Conservation (phyloP, 2,113 vertebrate genomes). For the Eulemur macaco region DNA sequence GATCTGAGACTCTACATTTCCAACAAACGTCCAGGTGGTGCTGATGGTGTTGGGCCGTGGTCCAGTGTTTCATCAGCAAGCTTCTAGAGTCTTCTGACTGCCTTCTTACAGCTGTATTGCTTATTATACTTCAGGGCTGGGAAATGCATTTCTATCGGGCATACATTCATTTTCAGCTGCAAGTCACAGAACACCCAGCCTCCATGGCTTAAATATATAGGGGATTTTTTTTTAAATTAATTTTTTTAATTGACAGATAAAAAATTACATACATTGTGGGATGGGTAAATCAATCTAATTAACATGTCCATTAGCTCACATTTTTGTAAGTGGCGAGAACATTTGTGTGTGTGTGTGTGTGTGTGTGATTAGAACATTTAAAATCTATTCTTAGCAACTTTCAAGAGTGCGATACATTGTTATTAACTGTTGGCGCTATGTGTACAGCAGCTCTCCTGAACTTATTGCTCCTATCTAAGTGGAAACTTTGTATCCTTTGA, state of each 20-base stretch:
- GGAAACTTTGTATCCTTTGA: neutral
- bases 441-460: neutral
- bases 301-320: neutral
- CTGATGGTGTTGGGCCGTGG: neutral
- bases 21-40: fast-evolving
- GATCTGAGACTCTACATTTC: neutral
- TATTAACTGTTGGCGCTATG: neutral
- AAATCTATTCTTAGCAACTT: neutral
- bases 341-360: neutral
- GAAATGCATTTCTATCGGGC: neutral
- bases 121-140: fast-evolving
- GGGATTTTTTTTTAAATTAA: neutral
- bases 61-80: neutral
- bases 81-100: neutral
- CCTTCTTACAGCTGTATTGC: neutral
- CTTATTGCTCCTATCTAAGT: neutral
- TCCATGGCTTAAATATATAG: neutral
- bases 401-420: neutral
- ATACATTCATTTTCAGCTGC: neutral
- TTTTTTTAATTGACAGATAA: neutral
- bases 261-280: neutral
- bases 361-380: neutral
- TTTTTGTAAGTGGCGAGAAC: neutral
- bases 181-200: neutral
- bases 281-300: neutral